Evolutionary conservation across 2,888 invertebrate genomes (phyloP), one percentile per base, ranked within the genome.

Genomic region (Leucozona laternaria): DNA sequence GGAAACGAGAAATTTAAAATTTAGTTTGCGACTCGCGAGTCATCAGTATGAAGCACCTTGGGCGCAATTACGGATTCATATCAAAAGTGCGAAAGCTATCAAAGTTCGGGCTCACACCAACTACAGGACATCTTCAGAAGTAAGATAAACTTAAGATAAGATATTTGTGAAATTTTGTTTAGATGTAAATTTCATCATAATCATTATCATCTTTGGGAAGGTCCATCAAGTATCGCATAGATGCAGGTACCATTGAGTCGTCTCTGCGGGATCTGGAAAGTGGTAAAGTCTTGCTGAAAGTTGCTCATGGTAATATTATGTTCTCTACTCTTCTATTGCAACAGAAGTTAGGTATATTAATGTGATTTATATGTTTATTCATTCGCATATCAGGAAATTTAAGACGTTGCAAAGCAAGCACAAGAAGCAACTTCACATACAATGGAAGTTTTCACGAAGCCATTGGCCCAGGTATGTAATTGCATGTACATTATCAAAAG

Each of bases 361-460:
- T 64, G 58, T 72, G 43, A 6, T 37, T 37, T 66, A n/a, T 11
- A 37, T n/a, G 10, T 45, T 25, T 50, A 57, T 11, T 64, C 43
- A n/a, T 45, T 25, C 25, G n/a, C 77, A n/a, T n/a, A n/a, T n/a
- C n/a, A 85, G 85, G 85, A 57, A 48, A 89, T 88, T 75, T 90
- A 73, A 79, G 89, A 90, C 71, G 87, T 73, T 62, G 88, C 85
- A 40, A 90, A 53, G 89, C 81, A 58, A 90, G 88, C 8, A 89
- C 88, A 37, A 88, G 89, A 6, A 55, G 68, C 6, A 88, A 89
- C 85, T 90, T 90, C 34, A 55, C 88, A 8, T 89, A 90, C 76
- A 90, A 90, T 71, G 92, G 91, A 77, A 90, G 90, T 80, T 92
- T 92, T 79, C 90, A 90, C 68, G 90, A 90, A 88, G 92, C 92